Evolutionary conservation across 1,140 invertebrate species (phyloP).

Genomic region (honey bee (Apis mellifera)): Amel_HAv3.1 CM009940.2:10994001-10994500

Average conservation of each 20-base stretch:
- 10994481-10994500: conserved; percentile 34
- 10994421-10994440: background rate
- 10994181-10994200: too few species aligned
- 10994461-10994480: conserved; percentile 42
- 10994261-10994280: too few species aligned
- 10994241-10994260: too few species aligned
- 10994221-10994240: too few species aligned
- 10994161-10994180: too few species aligned
- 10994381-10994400: background rate
- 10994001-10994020: conserved; percentile 48
- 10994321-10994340: too few species aligned
- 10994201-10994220: too few species aligned
- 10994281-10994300: too few species aligned
- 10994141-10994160: conserved; percentile 3
- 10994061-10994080: background rate
- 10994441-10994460: conserved; percentile 2
- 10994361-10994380: too few species aligned
- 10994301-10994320: too few species aligned
- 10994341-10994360: too few species aligned
- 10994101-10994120: background rate
- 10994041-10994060: background rate
- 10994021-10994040: conserved; percentile 40
- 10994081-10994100: too few species aligned
- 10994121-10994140: background rate
- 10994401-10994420: background rate